A percentile compares a stretch with the other conserved stretches of the same genome.
These are phyloP conservation scores for Hedya salicella DNA, from an alignment of 2,888 invertebrate species.

Conservation along the genomic window DNA sequence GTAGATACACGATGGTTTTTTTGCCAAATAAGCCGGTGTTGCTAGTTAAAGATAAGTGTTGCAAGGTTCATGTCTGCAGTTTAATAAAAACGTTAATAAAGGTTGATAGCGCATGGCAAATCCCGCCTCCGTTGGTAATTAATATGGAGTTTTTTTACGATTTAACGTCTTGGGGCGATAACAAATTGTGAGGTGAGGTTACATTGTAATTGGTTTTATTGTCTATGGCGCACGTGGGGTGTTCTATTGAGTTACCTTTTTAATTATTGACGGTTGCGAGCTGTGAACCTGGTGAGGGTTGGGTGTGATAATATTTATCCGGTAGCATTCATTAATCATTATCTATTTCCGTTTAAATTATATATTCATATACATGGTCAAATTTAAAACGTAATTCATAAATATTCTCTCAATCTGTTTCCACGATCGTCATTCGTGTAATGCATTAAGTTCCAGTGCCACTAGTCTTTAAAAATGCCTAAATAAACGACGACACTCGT, in stretches of 20 bases:
- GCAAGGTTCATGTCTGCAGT: conserved; percentile 44
- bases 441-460: background rate
- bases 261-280: conserved; percentile 14
- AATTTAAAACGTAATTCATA: background rate
- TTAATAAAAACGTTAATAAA: conserved; percentile 55
- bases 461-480: conserved; percentile 6
- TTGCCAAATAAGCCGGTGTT: conserved; percentile 27
- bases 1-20: conserved; percentile 19
- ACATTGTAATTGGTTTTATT: conserved; percentile 51
- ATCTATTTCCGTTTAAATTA: conserved; percentile 1
- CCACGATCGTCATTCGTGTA: too few species aligned
- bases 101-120: conserved; percentile 53
- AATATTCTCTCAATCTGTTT: too few species aligned
- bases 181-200: conserved; percentile 51
- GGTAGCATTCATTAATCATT: background rate
- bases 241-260: conserved; percentile 23
- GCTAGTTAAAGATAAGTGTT: conserved; percentile 45
- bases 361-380: background rate
- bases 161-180: conserved; percentile 46
- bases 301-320: background rate
- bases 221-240: conserved; percentile 41
- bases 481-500: conserved; percentile 18
- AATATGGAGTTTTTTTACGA: conserved; percentile 54
- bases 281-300: conserved; percentile 11
- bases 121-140: conserved; percentile 57